Evolutionary conservation across 1,140 invertebrate genomes (phyloP).

Genomic region (Acromyrmex charruanus): DNA sequence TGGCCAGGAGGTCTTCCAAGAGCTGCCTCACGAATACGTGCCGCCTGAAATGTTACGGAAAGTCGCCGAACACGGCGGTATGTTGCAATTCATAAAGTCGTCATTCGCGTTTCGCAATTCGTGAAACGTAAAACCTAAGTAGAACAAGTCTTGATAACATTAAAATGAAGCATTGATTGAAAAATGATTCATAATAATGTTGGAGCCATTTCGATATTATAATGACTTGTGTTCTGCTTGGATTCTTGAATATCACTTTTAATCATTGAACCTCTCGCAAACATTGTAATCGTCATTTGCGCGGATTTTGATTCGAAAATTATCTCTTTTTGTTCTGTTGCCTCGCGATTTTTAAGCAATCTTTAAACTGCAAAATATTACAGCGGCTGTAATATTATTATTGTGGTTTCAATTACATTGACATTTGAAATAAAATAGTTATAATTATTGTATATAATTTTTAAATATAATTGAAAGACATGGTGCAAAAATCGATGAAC

Average conservation of each 20-base stretch:
- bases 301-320: background rate
- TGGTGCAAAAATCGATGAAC: too few species aligned
- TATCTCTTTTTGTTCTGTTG: background rate
- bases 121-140: too few species aligned
- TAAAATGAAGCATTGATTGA: too few species aligned
- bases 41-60: slow-evolving; percentile 97
- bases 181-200: too few species aligned
- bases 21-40: slow-evolving; percentile 99
- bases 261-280: background rate
- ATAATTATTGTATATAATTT: background rate
- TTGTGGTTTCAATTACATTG: background rate
- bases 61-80: slow-evolving; percentile 98
- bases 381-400: background rate
- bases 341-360: background rate
- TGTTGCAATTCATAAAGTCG: slow-evolving; percentile 69
- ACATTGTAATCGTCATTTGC: background rate
- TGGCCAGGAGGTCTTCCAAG: slow-evolving; percentile 99
- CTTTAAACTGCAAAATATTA: background rate
- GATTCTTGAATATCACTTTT: background rate
- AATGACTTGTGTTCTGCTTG: too few species aligned
- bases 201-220: too few species aligned
- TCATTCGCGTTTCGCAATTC: slow-evolving; percentile 11
- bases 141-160: too few species aligned
- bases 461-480: background rate
- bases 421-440: background rate